Evolutionary conservation across 2,888 invertebrate species (phyloP), one percentile per base, ranked within the genome.

Genomic region (Pecten maximus): DNA sequence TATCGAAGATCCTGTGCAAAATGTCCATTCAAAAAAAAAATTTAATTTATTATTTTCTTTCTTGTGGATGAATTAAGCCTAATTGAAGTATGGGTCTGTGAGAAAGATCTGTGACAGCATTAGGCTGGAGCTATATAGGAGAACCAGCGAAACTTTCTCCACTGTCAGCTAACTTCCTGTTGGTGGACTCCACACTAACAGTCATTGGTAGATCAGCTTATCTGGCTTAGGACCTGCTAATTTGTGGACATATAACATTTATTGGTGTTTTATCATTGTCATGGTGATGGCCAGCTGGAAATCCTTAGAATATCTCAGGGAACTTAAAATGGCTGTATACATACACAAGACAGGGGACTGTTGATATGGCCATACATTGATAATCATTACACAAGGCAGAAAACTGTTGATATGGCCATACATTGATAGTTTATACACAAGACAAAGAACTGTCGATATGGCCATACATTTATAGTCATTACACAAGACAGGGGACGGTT

Each of bases 81-180:
- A n/a, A n/a, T n/a, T n/a, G n/a, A n/a, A n/a, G n/a, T n/a, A n/a
- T n/a, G n/a, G n/a, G n/a, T n/a, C n/a, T n/a, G n/a, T n/a, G n/a
- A 48, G 48, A 48, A 12, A 2, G 48, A 19, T 23, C 19, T 54
- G 54, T 54, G 50, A 8, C 16, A 54, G 54, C n/a, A 54, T 54
- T n/a, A 54, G 4, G 54, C 0, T 2, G 19, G 54, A 54, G 54
- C 16, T 74, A n/a, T n/a, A n/a, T 74, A 74, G 74, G 10, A 28
- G 35, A 35, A 74, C 28, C 10, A 28, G 19, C 8, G 35, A 28
- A 74, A 74, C 28, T 28, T 16, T 35, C 74, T n/a, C 8, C 15
- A 35, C 35, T 74, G 74, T 74, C 28, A 74, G 74, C 74, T 74
- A 12, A 35, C 74, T 74, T 74, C 74, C 74, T 74, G 74, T 74